phyloP scores from a whole-genome alignment of 2,888 invertebrate species.

The Tetragonisca angustula region DNA sequence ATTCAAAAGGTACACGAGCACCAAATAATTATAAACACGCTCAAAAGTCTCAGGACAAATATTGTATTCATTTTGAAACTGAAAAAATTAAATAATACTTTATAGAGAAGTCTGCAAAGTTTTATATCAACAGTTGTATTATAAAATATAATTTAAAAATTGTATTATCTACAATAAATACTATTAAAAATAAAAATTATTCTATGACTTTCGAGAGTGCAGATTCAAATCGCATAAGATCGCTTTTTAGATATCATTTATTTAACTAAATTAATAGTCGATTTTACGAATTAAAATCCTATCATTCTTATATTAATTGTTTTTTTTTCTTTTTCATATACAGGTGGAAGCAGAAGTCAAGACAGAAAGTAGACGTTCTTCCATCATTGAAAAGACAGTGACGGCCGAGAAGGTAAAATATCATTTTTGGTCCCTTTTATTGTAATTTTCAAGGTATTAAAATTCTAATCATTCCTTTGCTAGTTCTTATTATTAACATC shows the following conservation, averaged over 20 bases:
- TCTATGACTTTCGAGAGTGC: too few species aligned
- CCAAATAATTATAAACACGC: background rate
- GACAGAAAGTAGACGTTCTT: constrained; percentile 84
- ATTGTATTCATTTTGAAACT: too few species aligned
- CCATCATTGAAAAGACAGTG: constrained; percentile 82
- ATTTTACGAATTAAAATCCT: background rate
- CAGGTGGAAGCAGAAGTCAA: constrained; percentile 84
- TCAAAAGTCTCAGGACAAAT: too few species aligned
- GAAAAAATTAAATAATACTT: too few species aligned
- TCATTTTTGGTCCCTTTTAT: constrained; percentile 9
- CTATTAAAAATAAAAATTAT: too few species aligned
- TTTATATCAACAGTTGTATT: background rate
- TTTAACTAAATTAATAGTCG: background rate
- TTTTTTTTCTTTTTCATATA: background rate
- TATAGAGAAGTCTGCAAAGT: too few species aligned
- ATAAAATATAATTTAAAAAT: background rate
- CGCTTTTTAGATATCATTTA: background rate
- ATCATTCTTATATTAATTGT: background rate
- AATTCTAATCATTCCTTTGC: background rate
- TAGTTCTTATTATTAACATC: constrained; percentile 19
- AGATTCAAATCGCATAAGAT: background rate
- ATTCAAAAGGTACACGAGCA: constrained; percentile 76
- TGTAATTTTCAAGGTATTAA: background rate
- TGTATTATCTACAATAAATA: too few species aligned
- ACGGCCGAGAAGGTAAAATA: constrained; percentile 74